Evolutionary conservation across 2,797 vertebrate genomes (phyloP).

Genomic region (Squalus acanthias): DNA sequence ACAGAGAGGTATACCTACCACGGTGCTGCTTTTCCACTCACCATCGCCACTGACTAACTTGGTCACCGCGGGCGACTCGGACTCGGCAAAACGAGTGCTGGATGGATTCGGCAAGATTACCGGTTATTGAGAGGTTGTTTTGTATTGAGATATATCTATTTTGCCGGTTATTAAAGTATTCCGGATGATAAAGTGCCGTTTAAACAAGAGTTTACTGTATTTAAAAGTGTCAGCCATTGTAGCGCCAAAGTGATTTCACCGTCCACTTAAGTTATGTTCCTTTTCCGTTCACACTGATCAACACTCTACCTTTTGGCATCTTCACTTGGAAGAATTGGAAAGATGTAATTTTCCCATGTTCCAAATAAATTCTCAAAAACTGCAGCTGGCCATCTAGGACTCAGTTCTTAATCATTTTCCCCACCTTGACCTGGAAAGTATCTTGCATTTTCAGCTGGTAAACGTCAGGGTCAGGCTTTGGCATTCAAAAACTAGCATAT

Average conservation of each 20-base stretch:
- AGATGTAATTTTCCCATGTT: neutral
- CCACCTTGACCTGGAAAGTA: neutral
- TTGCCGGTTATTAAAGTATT: too few species aligned
- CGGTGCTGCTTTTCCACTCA: too few species aligned
- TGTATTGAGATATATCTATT: too few species aligned
- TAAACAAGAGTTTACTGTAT: neutral
- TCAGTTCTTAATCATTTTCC: neutral
- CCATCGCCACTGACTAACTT: too few species aligned
- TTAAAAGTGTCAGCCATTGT: neutral
- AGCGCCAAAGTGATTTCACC: neutral
- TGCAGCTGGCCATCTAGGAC: neutral
- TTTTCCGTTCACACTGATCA: neutral
- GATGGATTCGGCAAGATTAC: too few species aligned
- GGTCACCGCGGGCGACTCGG: too few species aligned
- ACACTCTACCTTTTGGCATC: neutral
- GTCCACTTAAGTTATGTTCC: neutral
- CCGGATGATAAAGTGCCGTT: too few species aligned
- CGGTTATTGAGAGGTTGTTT: too few species aligned
- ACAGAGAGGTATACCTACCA: too few species aligned
- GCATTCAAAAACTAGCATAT: neutral
- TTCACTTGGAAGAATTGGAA: neutral
- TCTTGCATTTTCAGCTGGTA: neutral
- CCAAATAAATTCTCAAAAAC: neutral
- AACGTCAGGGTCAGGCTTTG: neutral
- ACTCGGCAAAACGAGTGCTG: too few species aligned